These are phyloP conservation scores for Styela clava DNA, from an alignment of 23 tunicate genomes.

Conservation along the genomic window DNA sequence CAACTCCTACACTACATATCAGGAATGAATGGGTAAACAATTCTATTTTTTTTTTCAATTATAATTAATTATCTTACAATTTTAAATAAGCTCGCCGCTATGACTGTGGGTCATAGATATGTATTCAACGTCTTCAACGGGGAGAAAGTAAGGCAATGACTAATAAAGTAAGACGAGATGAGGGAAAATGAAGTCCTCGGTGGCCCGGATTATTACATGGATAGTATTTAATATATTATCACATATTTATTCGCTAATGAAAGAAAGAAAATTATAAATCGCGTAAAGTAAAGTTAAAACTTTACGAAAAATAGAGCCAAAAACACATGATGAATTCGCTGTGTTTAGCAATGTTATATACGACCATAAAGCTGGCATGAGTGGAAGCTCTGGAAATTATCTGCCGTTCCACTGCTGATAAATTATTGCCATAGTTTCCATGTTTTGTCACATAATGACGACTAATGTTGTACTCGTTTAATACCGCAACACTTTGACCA, in stretches of 20 bases:
- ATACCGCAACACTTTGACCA: slow-evolving; percentile 42
- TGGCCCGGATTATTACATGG: neutral
- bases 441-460: slow-evolving; percentile 61
- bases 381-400: slow-evolving; percentile 48
- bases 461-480: slow-evolving; percentile 58
- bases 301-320: neutral
- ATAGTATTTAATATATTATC: neutral
- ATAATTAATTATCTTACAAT: too few relatives aligned
- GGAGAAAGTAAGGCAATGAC: too few relatives aligned
- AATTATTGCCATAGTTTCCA: slow-evolving; percentile 52
- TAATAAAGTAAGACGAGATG: too few relatives aligned
- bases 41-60: too few relatives aligned
- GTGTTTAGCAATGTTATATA: slow-evolving; percentile 63
- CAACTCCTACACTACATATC: too few relatives aligned
- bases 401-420: slow-evolving; percentile 70
- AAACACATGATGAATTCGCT: slow-evolving; percentile 17
- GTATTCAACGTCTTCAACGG: too few relatives aligned
- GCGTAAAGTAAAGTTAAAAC: neutral
- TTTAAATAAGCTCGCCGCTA: too few relatives aligned
- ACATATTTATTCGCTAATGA: neutral
- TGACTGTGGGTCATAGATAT: too few relatives aligned
- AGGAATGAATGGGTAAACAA: too few relatives aligned
- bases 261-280: neutral
- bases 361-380: slow-evolving; percentile 71
- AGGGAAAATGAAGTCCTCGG: neutral